Percentiles rank a stretch among this genome's conserved stretches.
Conservation (phyloP, 2,113 vertebrate genomes). For the Grus americana region DNA sequence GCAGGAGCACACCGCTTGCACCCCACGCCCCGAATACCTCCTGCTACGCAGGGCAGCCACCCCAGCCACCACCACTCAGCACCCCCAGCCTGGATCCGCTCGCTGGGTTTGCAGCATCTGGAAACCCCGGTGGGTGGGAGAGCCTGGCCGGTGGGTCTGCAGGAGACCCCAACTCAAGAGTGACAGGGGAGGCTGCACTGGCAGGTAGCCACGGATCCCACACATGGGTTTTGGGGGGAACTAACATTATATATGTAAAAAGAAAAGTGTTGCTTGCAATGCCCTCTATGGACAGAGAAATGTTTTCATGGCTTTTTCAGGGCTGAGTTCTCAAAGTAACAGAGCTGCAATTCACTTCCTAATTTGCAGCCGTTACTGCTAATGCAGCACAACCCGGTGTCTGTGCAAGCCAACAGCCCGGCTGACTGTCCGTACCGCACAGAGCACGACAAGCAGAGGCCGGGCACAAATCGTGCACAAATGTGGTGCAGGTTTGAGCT, state of each 20-base stretch:
- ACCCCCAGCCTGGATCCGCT: background rate
- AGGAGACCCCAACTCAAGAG: background rate
- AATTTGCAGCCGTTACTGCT: background rate
- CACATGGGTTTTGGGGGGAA: fast-evolving
- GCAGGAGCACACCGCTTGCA: background rate
- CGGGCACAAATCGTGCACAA: fast-evolving
- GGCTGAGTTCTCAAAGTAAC: background rate
- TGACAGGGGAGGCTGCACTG: background rate
- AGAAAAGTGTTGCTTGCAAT: background rate
- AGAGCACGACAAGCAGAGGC: background rate
- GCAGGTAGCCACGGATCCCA: background rate
- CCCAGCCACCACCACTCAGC: background rate
- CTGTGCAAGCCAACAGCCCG: fast-evolving
- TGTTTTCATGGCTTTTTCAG: background rate
- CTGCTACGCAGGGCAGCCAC: fast-evolving
- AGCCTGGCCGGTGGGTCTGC: background rate
- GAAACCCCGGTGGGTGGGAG: fast-evolving
- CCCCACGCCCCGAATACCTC: background rate
- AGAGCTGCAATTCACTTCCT: background rate
- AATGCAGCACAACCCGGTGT: background rate
- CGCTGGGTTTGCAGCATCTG: background rate
- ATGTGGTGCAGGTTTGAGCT: background rate
- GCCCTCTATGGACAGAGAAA: background rate
- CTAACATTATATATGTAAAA: fast-evolving
- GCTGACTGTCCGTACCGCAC: fast-evolving